A percentile compares a stretch with the other conserved stretches of the same genome.
These are phyloP conservation scores for Hipposideros armiger DNA, from an alignment of 2,113 vertebrate genomes.

Conservation along the genomic window DNA sequence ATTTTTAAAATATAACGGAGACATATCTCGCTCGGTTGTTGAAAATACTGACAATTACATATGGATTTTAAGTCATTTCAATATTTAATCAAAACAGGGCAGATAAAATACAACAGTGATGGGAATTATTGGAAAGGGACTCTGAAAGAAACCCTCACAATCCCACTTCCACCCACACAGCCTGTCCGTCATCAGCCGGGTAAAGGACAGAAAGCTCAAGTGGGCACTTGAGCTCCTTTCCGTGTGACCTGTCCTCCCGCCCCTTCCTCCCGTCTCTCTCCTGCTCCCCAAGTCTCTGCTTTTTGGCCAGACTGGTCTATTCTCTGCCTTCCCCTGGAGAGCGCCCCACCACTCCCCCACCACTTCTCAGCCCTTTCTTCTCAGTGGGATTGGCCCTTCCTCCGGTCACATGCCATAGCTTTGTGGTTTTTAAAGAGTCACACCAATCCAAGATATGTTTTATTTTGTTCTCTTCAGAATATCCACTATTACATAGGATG, in stretches of 20 bases:
- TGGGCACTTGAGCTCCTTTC: accelerated
- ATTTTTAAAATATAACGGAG: not conserved
- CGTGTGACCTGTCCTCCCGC: accelerated
- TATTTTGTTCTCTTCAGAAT: not conserved
- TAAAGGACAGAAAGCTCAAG: not conserved
- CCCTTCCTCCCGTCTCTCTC: too few relatives aligned
- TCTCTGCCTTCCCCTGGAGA: not conserved
- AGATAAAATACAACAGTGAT: not conserved
- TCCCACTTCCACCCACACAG: not conserved
- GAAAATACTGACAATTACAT: not conserved
- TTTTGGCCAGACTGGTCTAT: too few relatives aligned
- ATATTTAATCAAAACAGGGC: not conserved
- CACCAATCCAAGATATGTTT: not conserved
- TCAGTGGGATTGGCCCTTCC: accelerated
- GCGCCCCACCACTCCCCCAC: too few relatives aligned
- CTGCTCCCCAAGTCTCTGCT: not conserved
- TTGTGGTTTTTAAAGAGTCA: not conserved
- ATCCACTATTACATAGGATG: not conserved
- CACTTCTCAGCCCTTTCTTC: not conserved
- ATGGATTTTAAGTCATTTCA: not conserved
- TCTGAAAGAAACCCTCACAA: not conserved
- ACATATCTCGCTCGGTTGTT: not conserved
- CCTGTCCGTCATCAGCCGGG: not conserved
- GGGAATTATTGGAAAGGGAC: not conserved
- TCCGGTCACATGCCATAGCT: not conserved